Evolutionary conservation across 2,888 invertebrate species (phyloP), one percentile per base, ranked within the genome.

Genomic region (Epinotia nisella): DNA sequence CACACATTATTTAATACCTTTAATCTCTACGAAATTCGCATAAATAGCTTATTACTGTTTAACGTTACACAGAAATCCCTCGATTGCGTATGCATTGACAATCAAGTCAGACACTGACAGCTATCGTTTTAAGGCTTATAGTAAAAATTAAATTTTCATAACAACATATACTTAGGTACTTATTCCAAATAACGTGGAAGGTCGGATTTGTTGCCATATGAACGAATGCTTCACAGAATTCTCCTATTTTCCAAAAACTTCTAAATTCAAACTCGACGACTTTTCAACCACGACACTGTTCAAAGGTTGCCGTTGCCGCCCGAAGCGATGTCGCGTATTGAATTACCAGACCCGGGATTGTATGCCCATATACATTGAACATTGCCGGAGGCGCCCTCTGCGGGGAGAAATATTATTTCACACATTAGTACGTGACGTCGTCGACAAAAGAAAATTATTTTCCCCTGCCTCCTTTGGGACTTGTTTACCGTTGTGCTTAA

Each of bases 331-430:
- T 79, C 78, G 79, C 69, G 82, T 80, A 87, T 87, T 87, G 84
- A 86, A 85, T 62, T 62, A 62, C 62, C 49, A 86, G 86, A 86
- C 82, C 75, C 74, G 75, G 49, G 29, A 62, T 62, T 49, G 62
- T 62, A 62, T 49, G 29, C 49, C 49, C 62, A 62, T 62, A n/a
- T 29, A 62, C 62, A 62, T 49, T 24, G 24, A 83, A 83, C 80
- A 80, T 78, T 77, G 89, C 89, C 86, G 70, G 73, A 75, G 86
- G 89, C 88, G 80, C 83, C 83, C 82, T 84, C 84, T 84, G 79
- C 79, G 76, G 79, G 75, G 80, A 78, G 85, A 86, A 89, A 88
- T 89, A 89, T 89, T 88, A 88, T 88, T 89, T 88, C 83, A 84
- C 85, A 89, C 87, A 87, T 90, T 88, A 88, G 82, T 79, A 83